A percentile compares a stretch with the other conserved stretches of the same genome.
Conservation (phyloP, 1,140 invertebrate species). For the Coboldia fuscipes region DNA sequence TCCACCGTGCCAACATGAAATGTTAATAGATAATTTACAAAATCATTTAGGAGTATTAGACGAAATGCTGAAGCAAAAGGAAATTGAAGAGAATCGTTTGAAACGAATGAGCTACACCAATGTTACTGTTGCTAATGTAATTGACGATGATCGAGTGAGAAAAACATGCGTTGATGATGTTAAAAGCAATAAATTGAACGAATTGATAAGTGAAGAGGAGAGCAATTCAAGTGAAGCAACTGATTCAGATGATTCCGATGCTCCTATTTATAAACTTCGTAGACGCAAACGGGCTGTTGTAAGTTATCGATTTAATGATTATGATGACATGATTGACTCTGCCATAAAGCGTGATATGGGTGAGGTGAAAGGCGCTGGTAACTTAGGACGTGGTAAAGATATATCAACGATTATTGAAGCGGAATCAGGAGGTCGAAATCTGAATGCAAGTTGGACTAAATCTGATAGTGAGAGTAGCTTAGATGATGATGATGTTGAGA, state of each 20-base stretch:
- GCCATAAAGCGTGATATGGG: slow-evolving; percentile 68
- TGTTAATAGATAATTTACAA: slow-evolving; percentile 45
- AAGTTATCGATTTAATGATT: slow-evolving; percentile 76
- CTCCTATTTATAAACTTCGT: slow-evolving; percentile 61
- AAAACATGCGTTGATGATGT: slow-evolving; percentile 7
- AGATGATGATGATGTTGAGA: not conserved
- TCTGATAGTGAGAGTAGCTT: not conserved
- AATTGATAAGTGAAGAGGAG: slow-evolving; percentile 1
- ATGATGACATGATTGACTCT: slow-evolving; percentile 81
- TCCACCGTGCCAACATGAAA: slow-evolving; percentile 78
- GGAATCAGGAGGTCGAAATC: slow-evolving; percentile 21
- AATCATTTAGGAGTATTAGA: slow-evolving; percentile 36
- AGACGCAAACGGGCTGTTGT: slow-evolving; percentile 49
- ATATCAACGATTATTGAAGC: slow-evolving; percentile 73
- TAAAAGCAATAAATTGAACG: slow-evolving; percentile 7
- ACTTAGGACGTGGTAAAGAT: slow-evolving; percentile 68
- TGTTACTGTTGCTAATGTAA: slow-evolving; percentile 1
- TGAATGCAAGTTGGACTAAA: slow-evolving; percentile 1
- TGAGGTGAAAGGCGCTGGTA: slow-evolving; percentile 47
- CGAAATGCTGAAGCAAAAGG: slow-evolving; percentile 38
- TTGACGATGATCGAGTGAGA: slow-evolving; percentile 5
- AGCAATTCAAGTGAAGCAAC: slow-evolving; percentile 7
- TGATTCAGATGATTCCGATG: slow-evolving; percentile 20
- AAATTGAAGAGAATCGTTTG: slow-evolving; percentile 37
- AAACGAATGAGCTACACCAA: slow-evolving; percentile 53